Evolutionary conservation across 2,113 vertebrate species (phyloP), one percentile per base, ranked within the genome.

Genomic region (Columba janthina): DNA sequence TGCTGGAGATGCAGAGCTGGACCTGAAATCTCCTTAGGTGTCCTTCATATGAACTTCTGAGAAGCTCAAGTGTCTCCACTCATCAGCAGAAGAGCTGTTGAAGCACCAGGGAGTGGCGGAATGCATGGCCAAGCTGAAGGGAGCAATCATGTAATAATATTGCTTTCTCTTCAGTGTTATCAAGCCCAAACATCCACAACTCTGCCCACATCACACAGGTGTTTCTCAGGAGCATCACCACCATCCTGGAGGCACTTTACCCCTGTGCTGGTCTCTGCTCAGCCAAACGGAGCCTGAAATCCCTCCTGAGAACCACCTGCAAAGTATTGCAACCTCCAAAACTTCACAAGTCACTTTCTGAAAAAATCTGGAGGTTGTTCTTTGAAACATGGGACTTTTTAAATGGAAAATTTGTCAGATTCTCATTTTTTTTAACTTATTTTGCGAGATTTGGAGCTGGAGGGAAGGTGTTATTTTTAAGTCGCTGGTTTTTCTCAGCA

Each of bases 401-500:
- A 81, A 85, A 53, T 24, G 34, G 69, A 92, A 94, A 74, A 87
- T 31, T 66, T 56, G 65, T 80, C 84, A 81, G 65, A 34, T 61
- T 46, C 60, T 86, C 10, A 8, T 67, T 81, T 78, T 38, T 80
- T 50, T 50, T 20, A 60, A 60, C 44, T 51, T 25, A 60, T 48
- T 60, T 81, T 54, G 38, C 75, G 73, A 34, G 53, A 4, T 74
- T 42, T 60, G 76, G 48, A 88, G 88, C 95, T 86, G 86, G 86
- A 90, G 66, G 85, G 82, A 85, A 94, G 73, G 69, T 87, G 89
- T 93, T 96, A 89, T 92, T 94, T 94, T 94, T 86, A 74, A 90
- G 65, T 80, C 50, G 36, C 66, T 58, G 61, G 12, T 0, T 76
- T 96, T 86, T 86, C 36, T 94, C 67, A 11, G 85, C 54, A 44